Base-by-base conservation (phyloP, 2,113 vertebrate genomes). In the Nyctereutes procyonoides region DNA sequence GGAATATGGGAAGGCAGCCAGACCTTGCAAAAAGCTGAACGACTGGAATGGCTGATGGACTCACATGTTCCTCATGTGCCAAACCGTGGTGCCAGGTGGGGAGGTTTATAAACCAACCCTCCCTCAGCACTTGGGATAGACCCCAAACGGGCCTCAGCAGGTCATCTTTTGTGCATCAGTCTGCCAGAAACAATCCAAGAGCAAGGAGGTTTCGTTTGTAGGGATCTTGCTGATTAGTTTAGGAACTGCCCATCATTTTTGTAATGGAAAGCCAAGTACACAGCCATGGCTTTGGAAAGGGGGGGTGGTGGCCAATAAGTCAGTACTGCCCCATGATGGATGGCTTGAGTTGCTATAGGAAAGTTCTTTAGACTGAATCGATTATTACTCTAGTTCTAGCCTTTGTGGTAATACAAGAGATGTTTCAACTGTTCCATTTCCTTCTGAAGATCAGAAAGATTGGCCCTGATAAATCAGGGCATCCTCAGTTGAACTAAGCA, bases 391-490 rank as follows among this genome's bases (percentile, higher is more conserved):
- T 30, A 60, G 26, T 38, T 63, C 69, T 82, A 24, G 38, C 30
- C 11, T 86, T 85, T 65, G 35, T 82, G 60, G 32, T 11, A 71
- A 79, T 9, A 12, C 26, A 43, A 67, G 30, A 15, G 24, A 30
- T 53, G 19, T 24, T 58, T 94, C 65, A 93, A 69, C 6, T 1
- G 35, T 60, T 93, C 67, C 26, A 76, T 82, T 76, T 86, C 67
- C 67, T 93, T 93, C 51, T 95, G 56, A 94, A 93, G 88, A 80
- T 88, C 80, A 90, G 79, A 85, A 71, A 51, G 51, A 80, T 30
- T 38, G 48, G 73, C n/a, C 48, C 19, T 89, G 55, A 81, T 93
- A 77, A 93, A 82, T 60, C 48, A 73, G 30, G 28, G 24, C n/a
- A 76, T 91, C 67, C 38, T 90, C 55, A 43, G 28, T 62, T 88